Percentiles rank a stretch among this genome's conserved stretches.
Evolutionary conservation across 1,140 invertebrate genomes (phyloP).

Genomic region (Camponotus floridanus): DNA sequence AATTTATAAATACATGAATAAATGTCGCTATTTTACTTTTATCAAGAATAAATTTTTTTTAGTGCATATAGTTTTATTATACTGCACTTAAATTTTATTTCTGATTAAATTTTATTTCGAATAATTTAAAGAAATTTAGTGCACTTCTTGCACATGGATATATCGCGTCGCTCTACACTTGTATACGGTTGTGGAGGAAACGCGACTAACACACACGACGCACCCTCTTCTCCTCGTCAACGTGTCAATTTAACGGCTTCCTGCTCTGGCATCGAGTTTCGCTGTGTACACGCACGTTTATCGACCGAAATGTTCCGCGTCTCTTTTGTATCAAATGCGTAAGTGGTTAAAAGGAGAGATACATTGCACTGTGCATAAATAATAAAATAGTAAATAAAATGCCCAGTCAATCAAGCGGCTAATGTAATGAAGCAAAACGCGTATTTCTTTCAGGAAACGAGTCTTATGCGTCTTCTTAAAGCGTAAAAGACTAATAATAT

Average conservation of each 20-base stretch:
- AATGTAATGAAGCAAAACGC: neutral
- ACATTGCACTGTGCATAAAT: neutral
- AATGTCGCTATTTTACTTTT: no score
- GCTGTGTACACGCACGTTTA: slow-evolving; percentile 51
- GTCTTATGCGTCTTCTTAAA: neutral
- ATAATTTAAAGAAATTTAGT: neutral
- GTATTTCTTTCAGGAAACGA: neutral
- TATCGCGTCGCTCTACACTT: slow-evolving; percentile 13
- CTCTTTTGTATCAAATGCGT: slow-evolving; percentile 29
- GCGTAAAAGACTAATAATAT: neutral
- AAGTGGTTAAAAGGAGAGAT: neutral
- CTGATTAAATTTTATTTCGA: no score
- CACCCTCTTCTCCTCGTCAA: neutral
- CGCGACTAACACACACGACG: slow-evolving; percentile 6
- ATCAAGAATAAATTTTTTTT: no score
- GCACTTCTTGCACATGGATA: neutral
- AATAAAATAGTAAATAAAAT: slow-evolving; percentile 28
- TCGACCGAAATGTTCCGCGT: slow-evolving; percentile 60
- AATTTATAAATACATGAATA: neutral
- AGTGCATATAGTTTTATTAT: no score
- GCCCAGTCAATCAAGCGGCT: neutral
- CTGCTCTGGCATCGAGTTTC: slow-evolving; percentile 57
- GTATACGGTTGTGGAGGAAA: slow-evolving; percentile 13
- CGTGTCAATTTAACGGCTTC: slow-evolving; percentile 66
- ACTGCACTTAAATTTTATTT: neutral